These are phyloP conservation scores for Drosophila watanabei DNA, from an alignment of 1,140 invertebrate genomes.

Conservation along the genomic window DNA sequence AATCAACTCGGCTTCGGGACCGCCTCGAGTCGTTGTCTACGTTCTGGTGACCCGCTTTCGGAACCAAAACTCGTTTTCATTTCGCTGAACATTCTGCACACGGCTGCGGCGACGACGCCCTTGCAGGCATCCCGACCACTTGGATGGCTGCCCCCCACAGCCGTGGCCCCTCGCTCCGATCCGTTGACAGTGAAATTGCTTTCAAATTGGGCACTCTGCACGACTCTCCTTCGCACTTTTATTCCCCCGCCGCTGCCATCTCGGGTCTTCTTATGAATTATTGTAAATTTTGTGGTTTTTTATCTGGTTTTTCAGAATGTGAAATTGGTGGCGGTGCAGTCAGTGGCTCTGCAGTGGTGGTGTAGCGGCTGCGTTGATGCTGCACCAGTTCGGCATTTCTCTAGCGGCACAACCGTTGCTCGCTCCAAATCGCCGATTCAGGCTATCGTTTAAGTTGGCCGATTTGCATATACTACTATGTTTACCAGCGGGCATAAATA, in stretches of 20 bases:
- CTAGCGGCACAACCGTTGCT: constrained; percentile 73
- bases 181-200: constrained; percentile 78
- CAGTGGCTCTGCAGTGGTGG: neutral
- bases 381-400: constrained; percentile 75
- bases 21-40: constrained; percentile 49
- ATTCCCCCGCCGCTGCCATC: neutral
- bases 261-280: constrained; percentile 76
- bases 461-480: constrained; percentile 63
- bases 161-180: constrained; percentile 19
- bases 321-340: constrained; percentile 62
- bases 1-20: constrained; percentile 49
- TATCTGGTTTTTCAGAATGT: constrained; percentile 80
- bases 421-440: constrained; percentile 69
- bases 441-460: constrained; percentile 71
- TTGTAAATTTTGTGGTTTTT: constrained; percentile 77
- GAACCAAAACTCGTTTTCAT: constrained; percentile 76
- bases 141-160: neutral
- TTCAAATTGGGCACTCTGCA: constrained; percentile 65
- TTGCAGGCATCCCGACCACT: constrained; percentile 54
- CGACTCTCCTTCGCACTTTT: constrained; percentile 44
- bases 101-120: constrained; percentile 46
- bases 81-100: constrained; percentile 67
- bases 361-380: constrained; percentile 17
- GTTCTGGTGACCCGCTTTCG: constrained; percentile 78
- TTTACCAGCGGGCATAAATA: constrained; percentile 29